These are phyloP conservation scores for Acanthosepion pharaonis DNA, from an alignment of 2,888 invertebrate species.

Conservation along the genomic window DNA sequence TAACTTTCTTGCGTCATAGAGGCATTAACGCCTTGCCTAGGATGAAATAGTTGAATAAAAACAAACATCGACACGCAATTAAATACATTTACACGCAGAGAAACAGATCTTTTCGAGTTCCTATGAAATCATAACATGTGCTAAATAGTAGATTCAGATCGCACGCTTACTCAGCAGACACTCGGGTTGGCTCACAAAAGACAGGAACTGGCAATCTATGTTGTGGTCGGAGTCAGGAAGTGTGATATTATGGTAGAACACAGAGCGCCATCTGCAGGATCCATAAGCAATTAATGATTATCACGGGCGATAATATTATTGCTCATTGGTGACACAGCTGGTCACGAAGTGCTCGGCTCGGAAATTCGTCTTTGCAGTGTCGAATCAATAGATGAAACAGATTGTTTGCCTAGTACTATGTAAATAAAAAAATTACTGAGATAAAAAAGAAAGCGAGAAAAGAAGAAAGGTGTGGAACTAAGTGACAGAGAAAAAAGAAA, in stretches of 20 bases:
- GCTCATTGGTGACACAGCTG: neutral
- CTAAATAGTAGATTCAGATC: too few species aligned
- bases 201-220: neutral
- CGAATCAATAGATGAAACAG: neutral
- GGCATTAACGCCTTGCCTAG: too few species aligned
- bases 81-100: too few species aligned
- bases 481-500: neutral
- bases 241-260: slow-evolving; percentile 13
- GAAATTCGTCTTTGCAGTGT: neutral
- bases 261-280: neutral
- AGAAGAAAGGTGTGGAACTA: neutral
- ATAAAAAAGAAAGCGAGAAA: fast-evolving
- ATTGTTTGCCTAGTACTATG: neutral
- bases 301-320: slow-evolving; percentile 10
- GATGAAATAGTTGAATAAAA: too few species aligned
- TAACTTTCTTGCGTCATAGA: too few species aligned
- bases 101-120: too few species aligned
- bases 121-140: too few species aligned
- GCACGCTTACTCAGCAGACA: neutral
- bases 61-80: too few species aligned
- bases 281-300: slow-evolving; percentile 33
- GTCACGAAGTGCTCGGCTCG: neutral
- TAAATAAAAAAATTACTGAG: neutral
- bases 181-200: neutral
- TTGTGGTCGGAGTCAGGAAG: neutral